A percentile compares a stretch with the other conserved stretches of the same genome.
Evolutionary conservation across 2,888 invertebrate species (phyloP).

Genomic region (Hemaris fuciformis): DNA sequence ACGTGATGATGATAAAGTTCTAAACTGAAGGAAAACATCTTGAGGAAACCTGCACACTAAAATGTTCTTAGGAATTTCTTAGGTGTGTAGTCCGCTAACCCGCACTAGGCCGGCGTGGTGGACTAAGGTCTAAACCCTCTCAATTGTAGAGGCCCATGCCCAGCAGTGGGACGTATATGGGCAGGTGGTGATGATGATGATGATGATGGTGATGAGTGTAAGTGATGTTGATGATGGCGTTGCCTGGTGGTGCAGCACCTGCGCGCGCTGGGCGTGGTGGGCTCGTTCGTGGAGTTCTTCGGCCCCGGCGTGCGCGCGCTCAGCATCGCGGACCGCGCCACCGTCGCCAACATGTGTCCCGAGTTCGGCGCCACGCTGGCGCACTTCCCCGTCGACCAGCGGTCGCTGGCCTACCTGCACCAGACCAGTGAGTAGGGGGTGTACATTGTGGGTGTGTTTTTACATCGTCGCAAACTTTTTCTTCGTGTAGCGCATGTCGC

Average conservation of each 20-base stretch:
- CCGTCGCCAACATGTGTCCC: constrained; percentile 99
- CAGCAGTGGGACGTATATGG: too few species aligned
- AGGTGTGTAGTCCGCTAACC: too few species aligned
- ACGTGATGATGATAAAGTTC: too few species aligned
- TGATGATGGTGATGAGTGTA: too few species aligned
- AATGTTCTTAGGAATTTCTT: too few species aligned
- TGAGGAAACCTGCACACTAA: background rate
- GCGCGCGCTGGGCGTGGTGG: constrained; percentile 96
- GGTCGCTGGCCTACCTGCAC: constrained; percentile 89
- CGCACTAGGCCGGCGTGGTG: too few species aligned
- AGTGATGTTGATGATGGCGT: background rate
- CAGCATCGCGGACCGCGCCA: constrained; percentile 98
- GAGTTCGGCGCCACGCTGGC: constrained; percentile 97
- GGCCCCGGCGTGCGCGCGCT: constrained; percentile 95
- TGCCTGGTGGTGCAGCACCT: constrained; percentile 87
- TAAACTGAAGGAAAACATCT: background rate
- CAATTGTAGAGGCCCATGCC: too few species aligned
- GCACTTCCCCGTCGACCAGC: constrained; percentile 94
- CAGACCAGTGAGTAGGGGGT: constrained; percentile 83
- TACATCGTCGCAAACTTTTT: too few species aligned
- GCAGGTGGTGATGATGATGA: too few species aligned
- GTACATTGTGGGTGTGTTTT: too few species aligned
- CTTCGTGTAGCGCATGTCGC: too few species aligned
- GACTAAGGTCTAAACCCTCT: too few species aligned
- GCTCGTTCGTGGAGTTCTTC: constrained; percentile 99